Evolutionary conservation across 2,888 invertebrate genomes (phyloP), one percentile per base, ranked within the genome.

Genomic region (Agrotis exclamationis): DNA sequence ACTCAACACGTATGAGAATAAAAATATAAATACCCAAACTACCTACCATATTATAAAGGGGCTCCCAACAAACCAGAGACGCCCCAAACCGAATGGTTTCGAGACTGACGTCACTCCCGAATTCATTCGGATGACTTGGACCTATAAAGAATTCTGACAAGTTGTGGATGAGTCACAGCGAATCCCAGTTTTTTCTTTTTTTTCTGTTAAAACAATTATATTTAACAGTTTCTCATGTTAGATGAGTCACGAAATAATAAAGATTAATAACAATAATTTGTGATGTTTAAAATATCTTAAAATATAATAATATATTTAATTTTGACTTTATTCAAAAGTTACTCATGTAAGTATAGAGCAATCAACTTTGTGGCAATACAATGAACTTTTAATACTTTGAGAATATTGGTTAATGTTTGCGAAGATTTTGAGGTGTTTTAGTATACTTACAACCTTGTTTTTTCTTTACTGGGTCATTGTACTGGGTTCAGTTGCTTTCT

Each of bases 31-130:
- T 66, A 24, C n/a, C 24, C 9, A 18, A 9, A 22, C 39, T n/a
- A n/a, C 22, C 44, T 45, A n/a, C 44, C 16, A n/a, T n/a, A n/a
- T n/a, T n/a, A n/a, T n/a, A 48, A 33, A 9, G 24, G 39, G 14
- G 47, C 28, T 48, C 54, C 16, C 2, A 47, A 63, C 4, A 58
- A 33, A 54, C 9, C 7, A 58, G 16, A 4, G 24, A 47, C 22
- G 5, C 53, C 22, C 20, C 44, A 39, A 20, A 28, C 16, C 20
- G 33, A 47, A 47, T 14, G n/a, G n/a, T 57, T 64, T 18, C 11
- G 22, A 56, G n/a, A 7, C n/a, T 76, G 79, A 76, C 74, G 79
- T 77, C 80, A 77, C 44, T 44, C 28, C 14, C 24, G 9, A 39
- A 51, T 51, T 73, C 64, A 39, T 54, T 45, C 22, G 16, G 11